Conservation (phyloP, 2,888 invertebrate genomes). For the Apantesis nais region DNA sequence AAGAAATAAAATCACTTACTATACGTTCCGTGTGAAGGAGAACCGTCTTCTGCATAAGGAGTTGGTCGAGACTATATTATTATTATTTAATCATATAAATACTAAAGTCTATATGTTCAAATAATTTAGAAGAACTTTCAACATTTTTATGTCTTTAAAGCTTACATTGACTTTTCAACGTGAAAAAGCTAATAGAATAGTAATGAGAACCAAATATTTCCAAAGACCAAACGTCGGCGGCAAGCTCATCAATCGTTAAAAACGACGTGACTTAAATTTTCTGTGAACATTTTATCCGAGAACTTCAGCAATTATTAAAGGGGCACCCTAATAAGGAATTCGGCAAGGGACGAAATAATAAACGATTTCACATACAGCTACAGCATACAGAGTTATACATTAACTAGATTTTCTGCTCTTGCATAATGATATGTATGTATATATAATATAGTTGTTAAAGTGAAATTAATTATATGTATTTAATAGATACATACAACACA, state of each 20-base stretch:
- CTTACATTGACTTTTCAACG: conserved; percentile 12
- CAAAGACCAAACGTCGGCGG: conserved; percentile 17
- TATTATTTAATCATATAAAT: neutral
- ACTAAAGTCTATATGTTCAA: neutral
- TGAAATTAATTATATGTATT: too few relatives aligned
- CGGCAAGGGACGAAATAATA: neutral
- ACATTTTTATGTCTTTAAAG: neutral
- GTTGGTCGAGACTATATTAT: too few relatives aligned
- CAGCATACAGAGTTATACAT: too few relatives aligned
- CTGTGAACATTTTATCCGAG: conserved; percentile 30
- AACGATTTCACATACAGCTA: neutral
- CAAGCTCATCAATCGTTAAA: conserved; percentile 27
- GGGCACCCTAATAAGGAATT: neutral
- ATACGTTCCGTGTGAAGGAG: too few relatives aligned
- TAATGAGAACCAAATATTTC: conserved; percentile 36
- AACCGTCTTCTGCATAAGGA: too few relatives aligned
- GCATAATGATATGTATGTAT: neutral
- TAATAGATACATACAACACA: too few relatives aligned
- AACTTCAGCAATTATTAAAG: conserved; percentile 8
- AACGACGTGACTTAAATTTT: conserved; percentile 37
- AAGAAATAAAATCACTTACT: too few relatives aligned
- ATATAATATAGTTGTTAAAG: too few relatives aligned
- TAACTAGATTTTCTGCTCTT: neutral
- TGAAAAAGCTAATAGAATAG: conserved; percentile 28
- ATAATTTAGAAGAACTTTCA: neutral